Evolutionary conservation across 2,113 vertebrate species (phyloP), one percentile per base, ranked within the genome.

Genomic region (Misgurnus anguillicaudatus): DNA sequence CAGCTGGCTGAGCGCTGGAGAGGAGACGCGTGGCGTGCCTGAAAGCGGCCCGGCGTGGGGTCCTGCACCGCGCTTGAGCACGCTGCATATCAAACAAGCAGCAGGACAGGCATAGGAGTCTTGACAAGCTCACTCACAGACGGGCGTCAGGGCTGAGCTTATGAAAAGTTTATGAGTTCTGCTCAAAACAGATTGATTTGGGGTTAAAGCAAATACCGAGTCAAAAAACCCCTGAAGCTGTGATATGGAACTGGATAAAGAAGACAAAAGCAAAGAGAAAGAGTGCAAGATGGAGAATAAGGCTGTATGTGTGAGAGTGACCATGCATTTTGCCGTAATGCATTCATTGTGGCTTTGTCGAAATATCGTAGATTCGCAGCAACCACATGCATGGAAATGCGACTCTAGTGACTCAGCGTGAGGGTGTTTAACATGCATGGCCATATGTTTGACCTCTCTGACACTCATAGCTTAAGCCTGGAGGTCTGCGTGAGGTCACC

Each of bases 81-180:
- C 31, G 31, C 38, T 14, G 74, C 61, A 60, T 83, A 81, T 81
- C 60, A 84, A 84, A 84, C 78, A 75, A 61, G 55, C 55, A 80
- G 38, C 47, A 64, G 80, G 58, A 67, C 75, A 67, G 71, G 4
- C 60, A 14, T 24, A 9, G 45, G 51, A 74, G 38, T 74, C 58
- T 64, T 73, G 75, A 78, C 65, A 17, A 67, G 39, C 71, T 53
- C 62, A 69, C 80, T 82, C 51, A n/a, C 65, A 83, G 10, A 31
- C 8, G 65, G 57, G 69, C 73, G 75, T 77, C 78, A 84, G 64
- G 75, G 65, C 42, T 71, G 71, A 78, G 48, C 70, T 65, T 53
- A 83, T 82, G 69, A 85, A 83, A 84, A 67, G 77, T 85, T 87
- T 80, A 83, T 82, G 82, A 86, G 72, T 77, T 80, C 74, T 66